Evolutionary conservation across 1,140 invertebrate genomes (phyloP).

Genomic region (Lordiphosa mommai): DNA sequence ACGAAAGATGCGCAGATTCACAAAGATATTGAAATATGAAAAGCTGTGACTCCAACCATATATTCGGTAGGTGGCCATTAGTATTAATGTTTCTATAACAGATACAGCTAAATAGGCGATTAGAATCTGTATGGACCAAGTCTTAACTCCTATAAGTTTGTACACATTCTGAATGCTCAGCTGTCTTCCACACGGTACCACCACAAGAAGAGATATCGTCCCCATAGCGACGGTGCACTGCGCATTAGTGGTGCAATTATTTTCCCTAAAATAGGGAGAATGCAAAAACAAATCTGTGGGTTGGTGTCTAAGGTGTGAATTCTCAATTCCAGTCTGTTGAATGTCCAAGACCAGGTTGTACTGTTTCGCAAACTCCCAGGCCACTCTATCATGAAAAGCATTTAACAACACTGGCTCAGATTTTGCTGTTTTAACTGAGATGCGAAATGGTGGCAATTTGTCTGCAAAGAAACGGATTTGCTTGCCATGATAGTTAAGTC

Average conservation of each 20-base stretch:
- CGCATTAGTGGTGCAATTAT: background rate
- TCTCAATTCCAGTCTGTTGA: no score
- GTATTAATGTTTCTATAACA: slow-evolving; percentile 10
- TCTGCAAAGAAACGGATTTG: no score
- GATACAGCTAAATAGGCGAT: slow-evolving; percentile 14
- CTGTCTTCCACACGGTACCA: slow-evolving; percentile 17
- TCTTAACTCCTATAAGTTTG: background rate
- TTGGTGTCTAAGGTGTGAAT: no score
- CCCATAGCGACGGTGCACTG: background rate
- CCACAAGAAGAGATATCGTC: background rate
- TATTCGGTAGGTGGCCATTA: background rate
- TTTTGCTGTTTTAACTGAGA: no score
- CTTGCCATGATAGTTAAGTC: no score
- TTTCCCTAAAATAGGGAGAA: background rate
- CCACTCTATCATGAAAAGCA: no score
- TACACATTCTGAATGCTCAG: slow-evolving; percentile 1
- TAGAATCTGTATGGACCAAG: background rate
- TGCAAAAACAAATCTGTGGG: no score
- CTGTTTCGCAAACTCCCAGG: no score
- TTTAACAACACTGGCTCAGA: no score
- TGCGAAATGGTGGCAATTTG: no score
- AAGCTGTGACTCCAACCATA: background rate
- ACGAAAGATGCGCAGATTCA: slow-evolving; percentile 27
- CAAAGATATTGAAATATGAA: background rate
- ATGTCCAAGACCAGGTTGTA: no score